Percentiles rank a stretch among this genome's conserved stretches.
phyloP scores from a whole-genome alignment of 2,797 vertebrate species.

The Emys orbicularis region DNA sequence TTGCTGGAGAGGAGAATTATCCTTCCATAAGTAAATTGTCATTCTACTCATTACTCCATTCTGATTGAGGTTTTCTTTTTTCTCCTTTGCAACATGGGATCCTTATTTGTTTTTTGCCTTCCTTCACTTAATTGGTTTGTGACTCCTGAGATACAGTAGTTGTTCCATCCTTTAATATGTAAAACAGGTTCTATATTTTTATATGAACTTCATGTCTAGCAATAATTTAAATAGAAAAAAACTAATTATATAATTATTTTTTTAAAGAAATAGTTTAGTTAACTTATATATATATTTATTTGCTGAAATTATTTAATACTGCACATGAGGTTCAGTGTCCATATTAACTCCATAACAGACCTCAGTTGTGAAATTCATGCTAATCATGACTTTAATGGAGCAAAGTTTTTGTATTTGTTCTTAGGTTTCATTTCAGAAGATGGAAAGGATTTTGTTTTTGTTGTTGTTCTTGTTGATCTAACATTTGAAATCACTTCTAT shows the following conservation, averaged over 20 bases:
- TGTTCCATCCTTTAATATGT: background rate
- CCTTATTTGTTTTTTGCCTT: constrained; percentile 30
- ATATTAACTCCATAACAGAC: background rate
- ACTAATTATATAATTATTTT: background rate
- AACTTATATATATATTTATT: constrained; percentile 9
- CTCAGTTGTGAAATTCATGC: background rate
- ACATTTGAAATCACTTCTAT: background rate
- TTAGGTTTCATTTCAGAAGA: background rate
- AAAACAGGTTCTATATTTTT: background rate
- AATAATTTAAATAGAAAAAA: constrained; percentile 15
- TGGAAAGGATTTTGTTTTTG: background rate
- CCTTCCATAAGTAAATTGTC: constrained; percentile 6
- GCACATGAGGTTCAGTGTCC: background rate
- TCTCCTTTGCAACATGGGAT: constrained; percentile 13
- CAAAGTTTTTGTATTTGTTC: background rate
- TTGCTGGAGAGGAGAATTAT: constrained; percentile 20
- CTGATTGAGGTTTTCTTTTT: constrained; percentile 26
- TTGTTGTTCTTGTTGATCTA: background rate
- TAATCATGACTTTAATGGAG: background rate
- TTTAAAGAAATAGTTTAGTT: background rate
- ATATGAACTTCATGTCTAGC: background rate
- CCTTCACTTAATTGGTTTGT: constrained; percentile 43
- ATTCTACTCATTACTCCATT: constrained; percentile 54
- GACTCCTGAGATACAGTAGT: background rate
- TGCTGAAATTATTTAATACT: background rate